These are phyloP conservation scores for Trissolcus japonicus DNA, from an alignment of 2,888 invertebrate genomes.

Conservation along the genomic window DNA sequence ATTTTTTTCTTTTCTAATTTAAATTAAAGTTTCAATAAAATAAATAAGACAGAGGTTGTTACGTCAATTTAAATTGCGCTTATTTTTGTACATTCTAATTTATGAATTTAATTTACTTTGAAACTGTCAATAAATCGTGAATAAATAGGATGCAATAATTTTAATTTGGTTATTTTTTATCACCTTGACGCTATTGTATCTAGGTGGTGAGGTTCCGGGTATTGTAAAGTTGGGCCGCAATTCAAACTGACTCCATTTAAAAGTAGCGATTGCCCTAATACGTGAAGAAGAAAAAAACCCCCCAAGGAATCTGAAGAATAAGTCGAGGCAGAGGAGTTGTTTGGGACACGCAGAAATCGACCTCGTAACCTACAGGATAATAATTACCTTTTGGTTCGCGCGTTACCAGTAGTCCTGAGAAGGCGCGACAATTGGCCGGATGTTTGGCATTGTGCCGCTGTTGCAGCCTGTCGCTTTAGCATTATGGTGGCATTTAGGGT, in stretches of 20 bases:
- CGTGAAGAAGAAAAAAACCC: constrained; percentile 11
- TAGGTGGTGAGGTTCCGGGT: constrained; percentile 36
- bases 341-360: constrained; percentile 52
- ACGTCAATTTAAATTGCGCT: too few relatives aligned
- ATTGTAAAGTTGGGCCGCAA: constrained; percentile 19
- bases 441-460: constrained; percentile 68
- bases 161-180: constrained; percentile 33
- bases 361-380: constrained; percentile 62
- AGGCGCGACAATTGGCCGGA: constrained; percentile 75
- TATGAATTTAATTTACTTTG: too few relatives aligned
- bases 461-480: constrained; percentile 58
- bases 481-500: constrained; percentile 59
- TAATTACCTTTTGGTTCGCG: constrained; percentile 50
- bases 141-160: constrained; percentile 30
- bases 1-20: too few relatives aligned
- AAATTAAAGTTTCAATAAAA: too few relatives aligned
- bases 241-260: constrained; percentile 43
- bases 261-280: constrained; percentile 39
- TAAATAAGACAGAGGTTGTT: too few relatives aligned
- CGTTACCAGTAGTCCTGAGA: constrained; percentile 53
- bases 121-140: constrained; percentile 15
- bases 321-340: constrained; percentile 34
- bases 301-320: constrained; percentile 28
- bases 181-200: constrained; percentile 16
- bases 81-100: too few relatives aligned